Evolutionary conservation across 2,888 invertebrate species (phyloP).

Genomic region (Drosophila greeni): DNA sequence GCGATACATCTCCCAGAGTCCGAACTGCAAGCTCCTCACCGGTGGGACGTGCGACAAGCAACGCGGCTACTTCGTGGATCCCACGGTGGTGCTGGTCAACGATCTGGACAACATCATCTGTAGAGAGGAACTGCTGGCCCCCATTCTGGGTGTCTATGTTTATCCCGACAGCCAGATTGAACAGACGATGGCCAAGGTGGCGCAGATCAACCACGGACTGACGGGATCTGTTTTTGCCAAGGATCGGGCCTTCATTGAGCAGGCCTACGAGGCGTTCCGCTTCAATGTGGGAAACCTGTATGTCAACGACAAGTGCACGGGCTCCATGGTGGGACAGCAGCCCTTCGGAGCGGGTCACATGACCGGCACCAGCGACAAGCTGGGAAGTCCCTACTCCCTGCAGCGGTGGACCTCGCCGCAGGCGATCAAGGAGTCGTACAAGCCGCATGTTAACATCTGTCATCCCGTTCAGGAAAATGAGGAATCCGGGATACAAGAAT

Average conservation of each 20-base stretch:
- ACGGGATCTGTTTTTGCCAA: constrained; percentile 95
- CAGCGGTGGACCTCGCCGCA: constrained; percentile 95
- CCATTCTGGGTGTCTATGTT: constrained; percentile 91
- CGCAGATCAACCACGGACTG: constrained; percentile 89
- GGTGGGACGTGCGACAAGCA: constrained; percentile 91
- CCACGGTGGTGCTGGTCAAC: constrained; percentile 91
- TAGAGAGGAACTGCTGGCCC: constrained; percentile 97
- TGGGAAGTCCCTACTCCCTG: constrained; percentile 96
- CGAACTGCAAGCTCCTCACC: constrained; percentile 83
- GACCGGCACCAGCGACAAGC: constrained; percentile 99
- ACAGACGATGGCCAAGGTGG: constrained; percentile 85
- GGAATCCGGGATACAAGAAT: too few species aligned
- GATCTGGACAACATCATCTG: constrained; percentile 91
- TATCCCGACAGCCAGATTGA: constrained; percentile 88
- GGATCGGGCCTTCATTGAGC: constrained; percentile 86
- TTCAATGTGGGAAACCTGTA: constrained; percentile 97
- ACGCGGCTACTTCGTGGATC: constrained; percentile 93
- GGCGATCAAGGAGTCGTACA: constrained; percentile 94
- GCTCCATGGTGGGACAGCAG: constrained; percentile 98
- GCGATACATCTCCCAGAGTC: constrained; percentile 83
- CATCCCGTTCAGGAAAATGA: constrained; percentile 74
- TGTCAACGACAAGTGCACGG: constrained; percentile 98
- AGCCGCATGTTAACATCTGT: constrained; percentile 86
- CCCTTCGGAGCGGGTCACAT: constrained; percentile 97
- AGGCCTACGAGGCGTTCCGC: constrained; percentile 87